These are phyloP conservation scores for Pseudochromis fuscus DNA, from an alignment of 2,797 vertebrate species.

Conservation along the genomic window DNA sequence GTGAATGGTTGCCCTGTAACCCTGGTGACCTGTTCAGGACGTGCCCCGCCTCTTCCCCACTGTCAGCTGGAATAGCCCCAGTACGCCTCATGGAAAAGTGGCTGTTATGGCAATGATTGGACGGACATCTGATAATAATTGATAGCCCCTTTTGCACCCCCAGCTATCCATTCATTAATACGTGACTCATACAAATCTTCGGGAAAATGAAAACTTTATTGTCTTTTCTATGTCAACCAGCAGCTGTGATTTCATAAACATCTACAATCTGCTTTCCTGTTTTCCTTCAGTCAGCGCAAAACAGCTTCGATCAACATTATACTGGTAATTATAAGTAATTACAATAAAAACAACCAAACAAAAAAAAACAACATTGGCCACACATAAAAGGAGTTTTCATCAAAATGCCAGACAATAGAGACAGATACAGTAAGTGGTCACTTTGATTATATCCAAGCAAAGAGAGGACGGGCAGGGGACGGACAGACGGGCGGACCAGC, in stretches of 20 bases:
- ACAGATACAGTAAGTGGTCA: constrained; percentile 11
- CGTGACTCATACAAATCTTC: too few species aligned
- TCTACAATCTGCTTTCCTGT: neutral
- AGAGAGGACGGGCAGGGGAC: constrained; percentile 10
- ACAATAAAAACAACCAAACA: neutral
- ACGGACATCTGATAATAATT: neutral
- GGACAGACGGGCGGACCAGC: constrained; percentile 14
- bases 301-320: neutral
- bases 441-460: constrained; percentile 38
- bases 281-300: neutral
- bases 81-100: neutral
- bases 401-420: neutral
- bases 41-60: neutral
- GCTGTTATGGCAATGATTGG: neutral
- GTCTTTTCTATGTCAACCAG: neutral
- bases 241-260: neutral
- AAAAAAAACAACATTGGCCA: neutral
- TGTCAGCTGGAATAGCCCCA: neutral
- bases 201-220: too few species aligned
- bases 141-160: too few species aligned
- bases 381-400: neutral
- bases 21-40: neutral
- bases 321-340: neutral
- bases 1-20: neutral
- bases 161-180: too few species aligned